Base-by-base conservation (phyloP, 2,113 vertebrate genomes). In the Ariopsis seemanni region DNA sequence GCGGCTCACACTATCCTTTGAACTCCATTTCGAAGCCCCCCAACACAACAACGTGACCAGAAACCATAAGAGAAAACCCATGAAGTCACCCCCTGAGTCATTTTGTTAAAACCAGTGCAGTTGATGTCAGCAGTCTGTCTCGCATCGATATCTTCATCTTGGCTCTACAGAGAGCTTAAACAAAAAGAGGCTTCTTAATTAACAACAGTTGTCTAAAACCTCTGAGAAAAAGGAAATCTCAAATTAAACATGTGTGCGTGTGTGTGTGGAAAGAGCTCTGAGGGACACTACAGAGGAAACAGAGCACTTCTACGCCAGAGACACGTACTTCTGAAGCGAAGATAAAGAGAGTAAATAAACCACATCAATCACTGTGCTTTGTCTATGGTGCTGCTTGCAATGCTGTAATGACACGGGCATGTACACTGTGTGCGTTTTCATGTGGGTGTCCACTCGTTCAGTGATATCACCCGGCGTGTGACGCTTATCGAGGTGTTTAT, bases 151-250 rank as follows among this genome's bases (percentile, higher is more conserved):
- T 90, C 92, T 92, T 90, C 92, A 90, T 88, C 92, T 94, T 93
- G 92, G 93, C 93, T 92, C 90, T 89, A 91, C 86, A 85, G 81
- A 91, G 84, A 89, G 91, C 91, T 91, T 93, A 93, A 93, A 94
- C 93, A 94, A 93, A 95, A 94, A 91, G 85, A 90, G 93, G 88
- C 92, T 92, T 90, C 94, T 90, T 94, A 95, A 96, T 95, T 93
- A 95, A 93, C 91, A 94, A 90, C 93, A 93, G 91, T 92, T 89
- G 86, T 88, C 90, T 90, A 91, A 90, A 93, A 92, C 88, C 92
- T 94, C 93, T 91, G 92, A 95, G 93, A 94, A 92, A 10, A 25
- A 83, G 90, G 93, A 94, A 93, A 94, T 93, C 90, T 90, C 82
- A 93, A 94, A 94, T 92, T 92, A 93, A 93, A 94, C 94, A 93